Percentiles rank a stretch among this genome's conserved stretches.
These are phyloP conservation scores for Porites rus DNA, from an alignment of 92 coral and sea anemone species.

Conservation along the genomic window DNA sequence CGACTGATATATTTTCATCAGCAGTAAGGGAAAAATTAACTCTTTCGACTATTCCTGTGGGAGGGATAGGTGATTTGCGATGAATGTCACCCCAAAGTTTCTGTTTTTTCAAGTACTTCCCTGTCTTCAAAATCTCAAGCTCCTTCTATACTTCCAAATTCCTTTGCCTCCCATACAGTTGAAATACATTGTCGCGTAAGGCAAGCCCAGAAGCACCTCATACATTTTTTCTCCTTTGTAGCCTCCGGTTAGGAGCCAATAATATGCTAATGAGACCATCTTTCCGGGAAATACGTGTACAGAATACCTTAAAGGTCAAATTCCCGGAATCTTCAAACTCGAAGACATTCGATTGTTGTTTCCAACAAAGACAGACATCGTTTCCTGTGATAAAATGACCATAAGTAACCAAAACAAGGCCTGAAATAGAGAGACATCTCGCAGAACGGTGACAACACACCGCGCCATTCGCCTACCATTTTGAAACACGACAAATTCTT, in stretches of 20 bases:
- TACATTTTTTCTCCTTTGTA: neutral
- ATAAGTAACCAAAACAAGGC: neutral
- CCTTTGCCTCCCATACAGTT: neutral
- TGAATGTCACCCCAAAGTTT: neutral
- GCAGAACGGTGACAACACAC: neutral
- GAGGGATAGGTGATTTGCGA: neutral
- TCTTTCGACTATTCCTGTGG: neutral
- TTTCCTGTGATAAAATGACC: neutral
- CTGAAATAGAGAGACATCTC: neutral
- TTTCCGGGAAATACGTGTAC: constrained; percentile 22
- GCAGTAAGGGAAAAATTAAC: neutral
- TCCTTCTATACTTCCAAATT: no score
- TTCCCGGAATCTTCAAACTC: neutral
- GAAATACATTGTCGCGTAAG: no score
- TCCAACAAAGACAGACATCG: neutral
- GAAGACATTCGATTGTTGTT: neutral
- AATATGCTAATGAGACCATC: neutral
- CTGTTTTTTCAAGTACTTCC: no score
- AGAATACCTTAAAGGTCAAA: neutral
- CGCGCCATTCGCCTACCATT: neutral
- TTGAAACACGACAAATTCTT: constrained; percentile 7
- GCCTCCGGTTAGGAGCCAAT: neutral
- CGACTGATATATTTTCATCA: neutral
- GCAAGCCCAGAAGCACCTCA: neutral
- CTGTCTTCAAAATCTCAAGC: neutral